phyloP scores from a whole-genome alignment of 2,797 vertebrate species.

The Fundulus diaphanus region DNA sequence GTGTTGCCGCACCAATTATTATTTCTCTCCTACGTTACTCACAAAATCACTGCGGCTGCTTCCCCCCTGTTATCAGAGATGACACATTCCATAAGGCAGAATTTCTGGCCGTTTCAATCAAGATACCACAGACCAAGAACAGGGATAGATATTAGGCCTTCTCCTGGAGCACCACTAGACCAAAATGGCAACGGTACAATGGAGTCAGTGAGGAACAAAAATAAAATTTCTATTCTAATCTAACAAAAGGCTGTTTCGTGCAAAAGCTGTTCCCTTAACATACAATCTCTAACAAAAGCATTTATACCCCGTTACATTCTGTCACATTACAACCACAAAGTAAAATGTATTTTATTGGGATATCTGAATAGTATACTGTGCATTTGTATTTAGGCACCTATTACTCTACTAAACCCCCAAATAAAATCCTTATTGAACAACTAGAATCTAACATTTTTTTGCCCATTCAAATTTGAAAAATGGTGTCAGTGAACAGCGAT shows the following conservation, averaged over 20 bases:
- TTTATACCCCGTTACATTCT: not conserved
- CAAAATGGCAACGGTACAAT: slow-evolving; percentile 41
- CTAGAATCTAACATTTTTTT: not conserved
- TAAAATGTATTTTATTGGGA: not conserved
- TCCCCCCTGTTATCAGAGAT: slow-evolving; percentile 42
- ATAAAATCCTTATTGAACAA: not conserved
- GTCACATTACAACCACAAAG: not conserved
- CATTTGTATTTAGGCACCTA: not conserved
- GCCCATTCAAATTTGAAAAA: not conserved
- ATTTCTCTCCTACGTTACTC: slow-evolving; percentile 58
- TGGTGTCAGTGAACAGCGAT: not conserved
- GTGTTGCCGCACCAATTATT: slow-evolving; percentile 72
- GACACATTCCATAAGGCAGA: slow-evolving; percentile 39
- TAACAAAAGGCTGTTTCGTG: slow-evolving; percentile 45
- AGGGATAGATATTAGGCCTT: slow-evolving; percentile 20
- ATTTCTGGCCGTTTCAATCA: slow-evolving; percentile 54
- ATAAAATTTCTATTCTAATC: too few relatives aligned
- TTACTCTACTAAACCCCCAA: not conserved
- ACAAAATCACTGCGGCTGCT: slow-evolving; percentile 48
- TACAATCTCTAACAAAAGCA: not conserved
- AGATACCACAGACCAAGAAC: slow-evolving; percentile 26
- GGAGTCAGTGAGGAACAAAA: slow-evolving; percentile 41
- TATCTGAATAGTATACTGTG: not conserved
- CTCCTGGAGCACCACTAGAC: slow-evolving; percentile 41
- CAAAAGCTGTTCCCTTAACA: slow-evolving; percentile 11